These are phyloP conservation scores for Clarias laeviceps DNA, from an alignment of 2,797 vertebrate genomes.

Conservation along the genomic window DNA sequence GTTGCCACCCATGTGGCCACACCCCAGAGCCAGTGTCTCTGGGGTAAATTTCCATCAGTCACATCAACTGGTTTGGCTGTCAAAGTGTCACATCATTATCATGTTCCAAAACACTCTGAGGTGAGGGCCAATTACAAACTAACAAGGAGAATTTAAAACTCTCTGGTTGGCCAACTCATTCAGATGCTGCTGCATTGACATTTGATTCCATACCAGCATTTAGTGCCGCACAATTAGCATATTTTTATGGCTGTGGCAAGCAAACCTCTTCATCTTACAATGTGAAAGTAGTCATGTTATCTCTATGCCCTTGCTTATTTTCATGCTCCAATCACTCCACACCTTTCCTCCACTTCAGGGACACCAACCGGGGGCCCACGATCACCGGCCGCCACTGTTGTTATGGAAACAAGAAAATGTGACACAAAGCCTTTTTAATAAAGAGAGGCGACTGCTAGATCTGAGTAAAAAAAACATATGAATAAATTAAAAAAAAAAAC, in stretches of 20 bases:
- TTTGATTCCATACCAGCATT: not conserved
- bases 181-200: not conserved
- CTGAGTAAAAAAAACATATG: slow-evolving; percentile 64
- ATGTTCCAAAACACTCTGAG: not conserved
- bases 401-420: slow-evolving; percentile 81
- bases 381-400: slow-evolving; percentile 76
- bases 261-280: slow-evolving; percentile 42
- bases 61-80: slow-evolving; percentile 13
- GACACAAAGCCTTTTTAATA: slow-evolving; percentile 77
- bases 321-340: slow-evolving; percentile 55
- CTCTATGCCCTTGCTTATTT: slow-evolving; percentile 48
- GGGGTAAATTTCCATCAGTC: slow-evolving; percentile 39
- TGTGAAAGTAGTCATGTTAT: slow-evolving; percentile 45
- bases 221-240: not conserved
- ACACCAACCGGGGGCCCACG: slow-evolving; percentile 58
- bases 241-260: slow-evolving; percentile 9
- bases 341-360: slow-evolving; percentile 60
- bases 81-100: slow-evolving; percentile 25
- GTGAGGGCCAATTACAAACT: not conserved
- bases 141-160: not conserved
- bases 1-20: slow-evolving; percentile 14
- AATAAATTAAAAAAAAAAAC: slow-evolving; percentile 52
- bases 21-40: slow-evolving; percentile 15
- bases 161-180: not conserved
- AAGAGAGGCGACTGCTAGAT: slow-evolving; percentile 60